Evolutionary conservation across 2,113 vertebrate genomes (phyloP), one percentile per base, ranked within the genome.

Genomic region (Podilymbus podiceps): DNA sequence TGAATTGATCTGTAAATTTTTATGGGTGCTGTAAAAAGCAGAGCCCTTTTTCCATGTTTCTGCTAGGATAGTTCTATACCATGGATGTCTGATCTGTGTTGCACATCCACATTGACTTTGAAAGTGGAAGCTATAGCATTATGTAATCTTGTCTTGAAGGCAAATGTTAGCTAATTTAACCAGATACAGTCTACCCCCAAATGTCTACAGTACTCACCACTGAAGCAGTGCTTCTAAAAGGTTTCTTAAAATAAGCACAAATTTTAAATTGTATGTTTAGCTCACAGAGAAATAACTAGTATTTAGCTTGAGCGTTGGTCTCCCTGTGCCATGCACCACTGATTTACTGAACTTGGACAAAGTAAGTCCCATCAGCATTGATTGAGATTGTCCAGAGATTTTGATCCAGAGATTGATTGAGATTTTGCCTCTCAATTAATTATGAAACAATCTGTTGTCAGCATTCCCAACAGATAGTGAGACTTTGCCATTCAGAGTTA

Each of bases 391-490:
- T 86, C 97, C 97, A 94, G n/a, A n/a, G n/a, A n/a, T n/a, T n/a
- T n/a, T n/a, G n/a, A n/a, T n/a, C n/a, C n/a, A n/a, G n/a, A n/a
- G n/a, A n/a, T n/a, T n/a, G n/a, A n/a, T n/a, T n/a, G n/a, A n/a
- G 94, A 82, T 91, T 97, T 93, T 97, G 96, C 96, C 91, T 82
- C 94, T 97, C 97, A 96, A 78, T 96, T 97, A 97, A 96, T 97
- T 95, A 95, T 66, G 92, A 93, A 97, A 85, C 95, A 97, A 87
- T 92, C 96, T 96, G 95, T 89, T 82, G 93, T 96, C 96, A 90
- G 72, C 90, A 63, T 92, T 95, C 93, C 91, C 91, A 79, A 84
- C 96, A 80, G 92, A 94, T 31, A 90, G 91, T 21, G 88, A 72
- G 82, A 92, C 90, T 97, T 97, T 81, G 78, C 96, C 78, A 25